Evolutionary conservation across 1,140 invertebrate genomes (phyloP).

Genomic region (Lucilia cuprina): DNA sequence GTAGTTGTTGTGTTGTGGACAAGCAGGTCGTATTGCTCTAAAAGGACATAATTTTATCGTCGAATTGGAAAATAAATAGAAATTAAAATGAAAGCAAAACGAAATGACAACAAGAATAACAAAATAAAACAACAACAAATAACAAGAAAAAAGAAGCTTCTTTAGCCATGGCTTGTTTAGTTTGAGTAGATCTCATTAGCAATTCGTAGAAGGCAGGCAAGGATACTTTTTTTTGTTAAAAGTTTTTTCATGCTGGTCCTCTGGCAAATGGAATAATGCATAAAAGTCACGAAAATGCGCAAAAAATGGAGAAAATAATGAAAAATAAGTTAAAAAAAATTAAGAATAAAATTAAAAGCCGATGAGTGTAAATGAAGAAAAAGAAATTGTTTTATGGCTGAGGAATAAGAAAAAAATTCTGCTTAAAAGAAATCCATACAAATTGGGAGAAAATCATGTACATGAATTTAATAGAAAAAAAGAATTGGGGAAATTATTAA

Average conservation of each 20-base stretch:
- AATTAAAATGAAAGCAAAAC: constrained; percentile 1
- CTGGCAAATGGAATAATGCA: constrained; percentile 33
- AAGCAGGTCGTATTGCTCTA: not conserved
- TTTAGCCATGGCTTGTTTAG: constrained; percentile 14
- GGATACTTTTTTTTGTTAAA: not conserved
- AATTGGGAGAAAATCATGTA: constrained; percentile 12
- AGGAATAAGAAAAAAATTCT: constrained; percentile 15
- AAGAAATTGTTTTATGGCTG: constrained; percentile 42
- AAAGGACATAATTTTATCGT: constrained; percentile 1
- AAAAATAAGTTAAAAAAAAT: constrained; percentile 20
- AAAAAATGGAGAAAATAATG: not conserved
- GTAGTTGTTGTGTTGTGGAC: not conserved
- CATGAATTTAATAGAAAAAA: constrained; percentile 22
- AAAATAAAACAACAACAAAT: not conserved
- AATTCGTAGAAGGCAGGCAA: constrained; percentile 45
- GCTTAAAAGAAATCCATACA: not conserved
- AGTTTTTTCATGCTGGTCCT: not conserved
- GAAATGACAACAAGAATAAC: not conserved
- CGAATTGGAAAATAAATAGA: constrained; percentile 16
- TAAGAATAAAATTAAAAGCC: constrained; percentile 62
- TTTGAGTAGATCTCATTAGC: constrained; percentile 56
- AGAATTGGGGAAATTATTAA: not conserved
- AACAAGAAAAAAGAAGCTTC: constrained; percentile 27
- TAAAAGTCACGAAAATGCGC: constrained; percentile 32
- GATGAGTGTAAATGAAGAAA: constrained; percentile 56